Conservation (phyloP, 2,113 vertebrate genomes). For the Calyptommatus sinebrachiatus region DNA sequence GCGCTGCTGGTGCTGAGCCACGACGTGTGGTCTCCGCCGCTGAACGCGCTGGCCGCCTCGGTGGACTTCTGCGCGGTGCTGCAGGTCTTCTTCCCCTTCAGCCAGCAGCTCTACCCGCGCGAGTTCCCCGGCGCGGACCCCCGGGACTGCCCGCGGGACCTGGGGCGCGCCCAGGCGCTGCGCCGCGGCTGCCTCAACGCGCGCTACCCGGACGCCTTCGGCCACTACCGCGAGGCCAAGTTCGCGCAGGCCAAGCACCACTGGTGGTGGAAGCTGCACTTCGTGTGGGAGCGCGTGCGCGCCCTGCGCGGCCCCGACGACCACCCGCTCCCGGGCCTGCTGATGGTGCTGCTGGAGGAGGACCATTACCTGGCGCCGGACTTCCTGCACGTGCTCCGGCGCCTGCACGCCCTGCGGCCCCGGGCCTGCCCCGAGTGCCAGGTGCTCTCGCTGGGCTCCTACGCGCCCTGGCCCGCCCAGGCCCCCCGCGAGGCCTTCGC, state of each 20-base stretch:
- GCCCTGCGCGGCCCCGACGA: constrained; percentile 81
- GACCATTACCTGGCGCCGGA: constrained; percentile 93
- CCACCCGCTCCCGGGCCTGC: not conserved
- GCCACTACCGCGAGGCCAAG: constrained; percentile 94
- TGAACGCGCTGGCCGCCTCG: constrained; percentile 84
- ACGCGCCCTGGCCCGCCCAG: constrained; percentile 75
- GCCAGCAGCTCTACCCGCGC: constrained; percentile 91
- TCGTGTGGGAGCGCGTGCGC: constrained; percentile 90
- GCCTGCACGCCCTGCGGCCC: constrained; percentile 78
- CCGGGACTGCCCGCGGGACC: constrained; percentile 90
- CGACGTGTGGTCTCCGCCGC: constrained; percentile 91
- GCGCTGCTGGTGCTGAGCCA: constrained; percentile 94
- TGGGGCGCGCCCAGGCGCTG: constrained; percentile 84
- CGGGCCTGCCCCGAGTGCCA: constrained; percentile 90
- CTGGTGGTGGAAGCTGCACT: constrained; percentile 99
- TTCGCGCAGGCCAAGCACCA: constrained; percentile 98
- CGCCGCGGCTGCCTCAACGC: constrained; percentile 93
- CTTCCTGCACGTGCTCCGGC: constrained; percentile 86
- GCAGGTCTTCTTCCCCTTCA: constrained; percentile 97
- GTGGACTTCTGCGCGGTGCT: constrained; percentile 94
- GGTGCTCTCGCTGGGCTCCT: constrained; percentile 87
- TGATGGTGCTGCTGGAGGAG: constrained; percentile 91
- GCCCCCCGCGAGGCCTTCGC: constrained; percentile 59
- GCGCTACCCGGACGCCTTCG: constrained; percentile 93
- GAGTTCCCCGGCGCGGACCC: constrained; percentile 96